Conservation (phyloP, 2,888 invertebrate species). For the Nephrotoma appendiculata region DNA sequence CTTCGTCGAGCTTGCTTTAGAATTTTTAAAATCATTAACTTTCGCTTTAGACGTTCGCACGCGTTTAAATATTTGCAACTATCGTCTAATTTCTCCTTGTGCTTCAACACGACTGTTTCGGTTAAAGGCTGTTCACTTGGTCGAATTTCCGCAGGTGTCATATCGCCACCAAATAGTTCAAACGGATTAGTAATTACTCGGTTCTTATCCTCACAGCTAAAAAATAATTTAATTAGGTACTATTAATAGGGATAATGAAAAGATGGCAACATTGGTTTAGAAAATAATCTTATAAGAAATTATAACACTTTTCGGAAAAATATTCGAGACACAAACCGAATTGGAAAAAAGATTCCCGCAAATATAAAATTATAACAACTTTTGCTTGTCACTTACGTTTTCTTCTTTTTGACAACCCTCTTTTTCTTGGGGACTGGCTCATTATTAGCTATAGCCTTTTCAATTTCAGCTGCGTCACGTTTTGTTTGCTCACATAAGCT, state of each 20-base stretch:
- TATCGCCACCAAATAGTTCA: not conserved
- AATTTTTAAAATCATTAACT: not conserved
- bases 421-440: not conserved
- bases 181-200: not conserved
- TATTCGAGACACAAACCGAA: not conserved
- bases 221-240: not conserved
- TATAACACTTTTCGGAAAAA: not conserved
- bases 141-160: not conserved
- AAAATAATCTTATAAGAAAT: not conserved
- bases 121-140: not conserved
- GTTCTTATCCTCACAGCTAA: not conserved
- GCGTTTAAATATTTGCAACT: not conserved
- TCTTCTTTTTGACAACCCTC: not conserved
- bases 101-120: not conserved
- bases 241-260: not conserved
- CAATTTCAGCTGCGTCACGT: not conserved
- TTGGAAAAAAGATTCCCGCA: not conserved
- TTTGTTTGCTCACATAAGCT: slow-evolving; percentile 1
- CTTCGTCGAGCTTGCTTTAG: not conserved
- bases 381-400: not conserved
- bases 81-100: not conserved
- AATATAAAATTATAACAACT: not conserved
- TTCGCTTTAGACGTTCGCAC: not conserved
- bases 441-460: not conserved
- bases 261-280: not conserved